These are phyloP conservation scores for Ranitomeya variabilis DNA, from an alignment of 2,113 vertebrate genomes.

Conservation along the genomic window DNA sequence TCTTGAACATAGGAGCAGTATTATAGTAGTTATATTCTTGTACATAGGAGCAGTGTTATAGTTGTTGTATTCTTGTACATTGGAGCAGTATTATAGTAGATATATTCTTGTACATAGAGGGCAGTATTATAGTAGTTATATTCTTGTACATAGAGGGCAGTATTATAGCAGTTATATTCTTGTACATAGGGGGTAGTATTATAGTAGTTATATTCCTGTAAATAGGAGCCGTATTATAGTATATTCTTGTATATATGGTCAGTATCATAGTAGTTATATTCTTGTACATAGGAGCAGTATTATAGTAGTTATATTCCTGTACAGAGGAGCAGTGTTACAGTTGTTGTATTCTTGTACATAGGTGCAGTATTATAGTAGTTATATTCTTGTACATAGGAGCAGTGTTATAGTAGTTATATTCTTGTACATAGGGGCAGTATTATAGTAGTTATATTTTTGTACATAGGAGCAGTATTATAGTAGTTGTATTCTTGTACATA, in stretches of 20 bases:
- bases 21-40: neutral
- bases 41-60: neutral
- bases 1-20: neutral
- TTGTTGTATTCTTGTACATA: neutral
- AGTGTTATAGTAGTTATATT: slow-evolving; percentile 2
- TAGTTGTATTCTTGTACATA: neutral
- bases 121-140: neutral
- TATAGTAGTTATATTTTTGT: too few species aligned
- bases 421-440: too few species aligned
- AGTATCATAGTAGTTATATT: neutral
- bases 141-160: neutral
- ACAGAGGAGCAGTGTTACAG: neutral
- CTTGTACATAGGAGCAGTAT: neutral
- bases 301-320: neutral
- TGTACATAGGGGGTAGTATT: neutral
- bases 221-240: neutral
- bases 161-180: too few species aligned
- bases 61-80: neutral
- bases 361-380: neutral
- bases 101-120: neutral
- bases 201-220: neutral
- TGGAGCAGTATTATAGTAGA: neutral
- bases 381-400: neutral
- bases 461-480: too few species aligned
- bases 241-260: neutral